Base-by-base conservation (phyloP, 2,113 vertebrate genomes). In the Calyptomena viridis region DNA sequence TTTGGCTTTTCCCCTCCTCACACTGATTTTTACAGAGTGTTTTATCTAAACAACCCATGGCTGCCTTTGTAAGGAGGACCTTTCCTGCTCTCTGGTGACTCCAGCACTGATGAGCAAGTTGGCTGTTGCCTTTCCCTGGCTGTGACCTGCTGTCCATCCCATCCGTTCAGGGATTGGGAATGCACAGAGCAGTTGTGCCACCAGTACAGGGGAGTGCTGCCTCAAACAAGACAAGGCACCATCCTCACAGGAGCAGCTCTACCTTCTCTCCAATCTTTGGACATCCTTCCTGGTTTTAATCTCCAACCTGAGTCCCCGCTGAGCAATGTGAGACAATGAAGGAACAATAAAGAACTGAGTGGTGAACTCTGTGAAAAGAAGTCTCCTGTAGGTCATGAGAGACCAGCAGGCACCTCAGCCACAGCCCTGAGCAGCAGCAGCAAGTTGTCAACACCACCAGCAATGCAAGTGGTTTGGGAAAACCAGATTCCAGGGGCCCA, bases 131-230 rank as follows among this genome's bases (percentile, higher is more conserved):
- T 9, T 8, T 39, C 6, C n/a, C 44, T 52, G 68, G 44, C 27
- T 12, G 58, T 2, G 46, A 33, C 59, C 72, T 56, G 68, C 49
- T 74, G 64, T 25, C 77, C 47, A 7, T 33, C 69, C 87, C 31
- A n/a, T 12, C 47, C 8, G 0, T 11, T 22, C 44, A 35, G 2
- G 69, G 53, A 67, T 64, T 53, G 46, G 49, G 25, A 11, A 19
- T 3, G 17, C 40, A 39, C 37, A 60, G 19, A 37, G n/a, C 27
- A 35, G 33, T 3, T 18, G 75, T 25, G 35, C 55, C 47, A 20
- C 0, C 5, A 13, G 14, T 2, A 49, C 1, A 10, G 50, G 50
- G 0, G 2, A 83, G 44, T 7, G 2, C 11, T 23, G 37, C 28
- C 64, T 77, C 85, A 9, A 17, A 8, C 8, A 33, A 58, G 42